Evolutionary conservation across 2,797 vertebrate species (phyloP).

Genomic region (Gallinago stenura): DNA sequence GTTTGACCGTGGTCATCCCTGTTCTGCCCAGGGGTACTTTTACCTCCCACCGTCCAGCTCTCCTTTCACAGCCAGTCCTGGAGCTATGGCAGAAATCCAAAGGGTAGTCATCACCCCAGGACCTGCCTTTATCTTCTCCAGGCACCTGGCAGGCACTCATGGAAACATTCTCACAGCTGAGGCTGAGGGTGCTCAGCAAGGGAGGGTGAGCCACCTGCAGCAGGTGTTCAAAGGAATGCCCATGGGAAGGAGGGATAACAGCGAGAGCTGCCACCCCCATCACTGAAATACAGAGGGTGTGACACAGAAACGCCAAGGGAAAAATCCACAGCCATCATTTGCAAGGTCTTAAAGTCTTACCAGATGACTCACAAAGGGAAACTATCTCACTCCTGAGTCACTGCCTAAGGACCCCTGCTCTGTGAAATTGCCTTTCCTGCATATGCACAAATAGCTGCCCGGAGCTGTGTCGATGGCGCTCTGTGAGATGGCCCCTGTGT

Average conservation of each 20-base stretch:
- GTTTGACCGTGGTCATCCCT: neutral
- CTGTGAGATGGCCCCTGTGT: neutral
- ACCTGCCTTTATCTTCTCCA: constrained; percentile 3
- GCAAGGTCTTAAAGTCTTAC: neutral
- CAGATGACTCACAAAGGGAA: neutral
- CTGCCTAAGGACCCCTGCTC: neutral
- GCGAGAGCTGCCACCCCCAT: neutral
- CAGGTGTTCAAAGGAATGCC: neutral
- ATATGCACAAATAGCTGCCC: neutral
- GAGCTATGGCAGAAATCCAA: neutral
- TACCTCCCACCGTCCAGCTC: neutral
- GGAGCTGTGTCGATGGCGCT: neutral
- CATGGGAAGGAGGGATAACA: neutral
- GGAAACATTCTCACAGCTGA: neutral
- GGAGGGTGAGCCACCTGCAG: neutral
- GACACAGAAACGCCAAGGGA: neutral
- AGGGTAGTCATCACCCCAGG: neutral
- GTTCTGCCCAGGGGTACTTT: neutral
- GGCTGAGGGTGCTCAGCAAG: neutral
- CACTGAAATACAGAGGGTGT: neutral
- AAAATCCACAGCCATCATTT: neutral
- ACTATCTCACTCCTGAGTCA: neutral
- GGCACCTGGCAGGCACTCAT: neutral
- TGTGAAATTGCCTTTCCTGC: neutral
- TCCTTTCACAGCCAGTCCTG: neutral